Evolutionary conservation across 2,113 vertebrate species (phyloP), one percentile per base, ranked within the genome.

Genomic region (Plestiodon gilberti): DNA sequence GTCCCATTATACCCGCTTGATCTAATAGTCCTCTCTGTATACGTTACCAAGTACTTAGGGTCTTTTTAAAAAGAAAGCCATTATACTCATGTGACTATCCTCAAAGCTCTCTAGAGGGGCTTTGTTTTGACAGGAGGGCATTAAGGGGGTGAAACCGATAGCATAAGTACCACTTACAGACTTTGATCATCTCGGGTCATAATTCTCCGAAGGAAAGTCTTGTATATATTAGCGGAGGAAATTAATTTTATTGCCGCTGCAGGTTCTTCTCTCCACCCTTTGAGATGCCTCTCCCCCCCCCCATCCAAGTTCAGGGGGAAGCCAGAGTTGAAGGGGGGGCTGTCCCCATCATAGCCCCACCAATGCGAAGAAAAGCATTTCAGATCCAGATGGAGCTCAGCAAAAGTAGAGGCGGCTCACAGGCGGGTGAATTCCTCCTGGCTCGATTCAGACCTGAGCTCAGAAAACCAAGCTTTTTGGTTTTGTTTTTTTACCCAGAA

Each of bases 101-200:
- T 97, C 97, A 97, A 97, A 97, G 97, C 95, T 95, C 97, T 97
- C 97, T 91, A 89, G 89, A 96, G 92, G 95, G 96, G 89, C 95
- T 97, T 96, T 97, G 97, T 97, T 97, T 97, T 97, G 97, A 97
- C 97, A 97, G 96, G 90, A 96, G 96, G 96, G 96, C 97, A 97
- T 97, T 97, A 97, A 96, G 96, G 96, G 97, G 95, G 95, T 96
- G 96, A 97, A 97, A 97, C 95, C 95, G 97, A 97, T 97, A 97
- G 96, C 95, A 91, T 96, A 96, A 96, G 96, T 95, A 96, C 94
- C 96, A 96, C 96, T 97, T 96, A 96, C 95, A 92, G 94, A 96
- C 97, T 97, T 97, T 97, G 97, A 97, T 97, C 97, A 96, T 94
- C 95, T 90, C 84, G 89, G 94, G 93, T 95, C 96, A 95, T 97